Evolutionary conservation across 2,113 vertebrate species (phyloP).

Genomic region (Galeopterus variegatus): DNA sequence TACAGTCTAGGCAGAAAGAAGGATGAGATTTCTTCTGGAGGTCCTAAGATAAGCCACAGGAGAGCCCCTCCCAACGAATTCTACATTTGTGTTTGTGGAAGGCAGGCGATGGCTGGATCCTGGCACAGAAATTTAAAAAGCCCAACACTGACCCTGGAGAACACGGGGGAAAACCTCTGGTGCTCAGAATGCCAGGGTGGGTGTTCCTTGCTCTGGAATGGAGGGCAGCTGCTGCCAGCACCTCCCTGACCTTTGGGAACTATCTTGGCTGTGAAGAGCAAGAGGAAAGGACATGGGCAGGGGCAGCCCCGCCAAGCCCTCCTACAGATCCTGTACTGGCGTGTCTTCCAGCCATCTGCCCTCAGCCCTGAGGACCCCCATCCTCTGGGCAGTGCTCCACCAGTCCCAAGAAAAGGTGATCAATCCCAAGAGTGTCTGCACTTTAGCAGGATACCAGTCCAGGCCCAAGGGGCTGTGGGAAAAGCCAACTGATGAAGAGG

Average conservation of each 20-base stretch:
- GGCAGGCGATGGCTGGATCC: background rate
- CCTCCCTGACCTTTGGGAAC: background rate
- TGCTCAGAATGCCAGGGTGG: too few species aligned
- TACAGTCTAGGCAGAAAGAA: background rate
- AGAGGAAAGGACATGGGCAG: background rate
- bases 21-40: background rate
- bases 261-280: background rate
- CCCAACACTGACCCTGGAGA: too few species aligned
- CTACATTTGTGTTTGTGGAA: background rate
- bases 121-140: background rate
- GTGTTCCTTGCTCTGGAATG: background rate
- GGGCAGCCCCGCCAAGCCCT: background rate
- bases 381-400: background rate
- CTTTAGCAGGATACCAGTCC: too few species aligned
- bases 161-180: too few species aligned
- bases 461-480: background rate
- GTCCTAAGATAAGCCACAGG: too few species aligned
- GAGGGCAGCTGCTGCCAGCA: accelerated
- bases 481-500: background rate
- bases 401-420: background rate
- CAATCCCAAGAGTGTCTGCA: background rate
- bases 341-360: background rate
- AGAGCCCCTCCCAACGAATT: background rate
- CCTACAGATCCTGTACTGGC: background rate
- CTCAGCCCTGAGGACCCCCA: background rate